phyloP scores from a whole-genome alignment of 1,140 invertebrate species.

The Drosophila hydei region DNA sequence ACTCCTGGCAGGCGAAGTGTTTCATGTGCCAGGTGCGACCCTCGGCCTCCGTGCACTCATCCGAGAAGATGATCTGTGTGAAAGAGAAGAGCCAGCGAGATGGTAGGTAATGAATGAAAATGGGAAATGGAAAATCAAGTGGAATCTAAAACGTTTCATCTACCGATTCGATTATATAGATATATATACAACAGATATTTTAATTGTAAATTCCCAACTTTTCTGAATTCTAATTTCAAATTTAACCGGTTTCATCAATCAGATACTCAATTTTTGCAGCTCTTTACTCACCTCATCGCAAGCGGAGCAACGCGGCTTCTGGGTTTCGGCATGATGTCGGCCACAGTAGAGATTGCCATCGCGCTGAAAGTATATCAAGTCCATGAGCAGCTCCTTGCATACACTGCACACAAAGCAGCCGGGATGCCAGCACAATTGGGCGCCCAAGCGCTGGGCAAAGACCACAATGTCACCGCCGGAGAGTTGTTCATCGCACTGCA shows the following conservation, averaged over 20 bases:
- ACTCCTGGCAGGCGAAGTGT: constrained; percentile 98
- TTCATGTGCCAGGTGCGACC: constrained; percentile 99
- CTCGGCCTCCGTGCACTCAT: constrained; percentile 99
- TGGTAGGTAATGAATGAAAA: background rate
- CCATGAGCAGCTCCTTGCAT: constrained; percentile 97
- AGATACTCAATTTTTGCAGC: background rate
- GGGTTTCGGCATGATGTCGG: constrained; percentile 97
- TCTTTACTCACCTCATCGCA: constrained; percentile 95
- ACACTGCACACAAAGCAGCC: constrained; percentile 96
- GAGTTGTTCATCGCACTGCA: constrained; percentile 93
- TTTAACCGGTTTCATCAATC: constrained; percentile 1
- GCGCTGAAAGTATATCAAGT: constrained; percentile 98
- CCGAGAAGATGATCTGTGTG: constrained; percentile 96
- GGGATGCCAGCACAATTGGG: constrained; percentile 95
- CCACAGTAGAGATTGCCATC: constrained; percentile 96
- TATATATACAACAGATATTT: too few species aligned
- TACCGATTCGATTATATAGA: too few species aligned
- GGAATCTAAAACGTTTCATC: too few species aligned
- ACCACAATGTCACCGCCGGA: constrained; percentile 95
- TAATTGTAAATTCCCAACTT: too few species aligned
- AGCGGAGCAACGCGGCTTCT: constrained; percentile 97
- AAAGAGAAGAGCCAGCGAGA: constrained; percentile 3
- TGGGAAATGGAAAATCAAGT: background rate
- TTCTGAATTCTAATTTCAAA: background rate
- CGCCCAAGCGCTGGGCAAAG: constrained; percentile 93